These are phyloP conservation scores for Yponomeuta malinellus DNA, from an alignment of 2,888 invertebrate genomes.

Conservation along the genomic window DNA sequence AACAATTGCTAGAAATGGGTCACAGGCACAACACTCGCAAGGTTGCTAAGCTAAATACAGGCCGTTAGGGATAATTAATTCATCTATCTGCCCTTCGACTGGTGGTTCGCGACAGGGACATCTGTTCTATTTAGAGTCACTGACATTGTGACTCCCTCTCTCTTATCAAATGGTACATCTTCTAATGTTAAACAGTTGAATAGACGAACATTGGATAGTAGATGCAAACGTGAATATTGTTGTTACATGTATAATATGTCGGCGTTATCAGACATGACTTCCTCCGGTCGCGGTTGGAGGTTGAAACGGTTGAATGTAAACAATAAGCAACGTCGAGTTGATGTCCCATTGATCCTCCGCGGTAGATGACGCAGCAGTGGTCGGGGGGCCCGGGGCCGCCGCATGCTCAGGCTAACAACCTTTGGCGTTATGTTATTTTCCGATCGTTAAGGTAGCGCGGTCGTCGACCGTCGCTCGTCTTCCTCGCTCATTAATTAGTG, in stretches of 20 bases:
- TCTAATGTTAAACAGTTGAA: too few relatives aligned
- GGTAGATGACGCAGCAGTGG: neutral
- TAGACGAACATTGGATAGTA: too few relatives aligned
- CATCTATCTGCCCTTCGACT: neutral
- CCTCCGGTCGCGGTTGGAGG: neutral
- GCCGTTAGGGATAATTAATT: neutral
- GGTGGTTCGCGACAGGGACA: neutral
- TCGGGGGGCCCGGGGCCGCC: constrained; percentile 19
- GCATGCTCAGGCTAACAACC: constrained; percentile 42
- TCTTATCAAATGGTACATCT: neutral
- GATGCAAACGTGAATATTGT: neutral
- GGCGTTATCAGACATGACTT: neutral
- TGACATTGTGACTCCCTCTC: neutral
- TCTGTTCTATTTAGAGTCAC: neutral
- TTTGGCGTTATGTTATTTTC: constrained; percentile 31
- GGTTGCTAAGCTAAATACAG: constrained; percentile 21
- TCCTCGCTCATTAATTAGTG: constrained; percentile 48
- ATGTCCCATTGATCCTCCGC: constrained; percentile 11
- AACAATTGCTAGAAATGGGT: constrained; percentile 51
- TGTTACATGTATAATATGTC: neutral
- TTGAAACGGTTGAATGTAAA: constrained; percentile 2
- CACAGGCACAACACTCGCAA: neutral
- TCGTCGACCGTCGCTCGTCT: constrained; percentile 53
- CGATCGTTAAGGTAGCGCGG: constrained; percentile 45
- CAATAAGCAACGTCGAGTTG: constrained; percentile 5